A percentile compares a stretch with the other conserved stretches of the same genome.
phyloP scores from a whole-genome alignment of 2,113 vertebrate genomes.

The Zosterops hypoxanthus region DNA sequence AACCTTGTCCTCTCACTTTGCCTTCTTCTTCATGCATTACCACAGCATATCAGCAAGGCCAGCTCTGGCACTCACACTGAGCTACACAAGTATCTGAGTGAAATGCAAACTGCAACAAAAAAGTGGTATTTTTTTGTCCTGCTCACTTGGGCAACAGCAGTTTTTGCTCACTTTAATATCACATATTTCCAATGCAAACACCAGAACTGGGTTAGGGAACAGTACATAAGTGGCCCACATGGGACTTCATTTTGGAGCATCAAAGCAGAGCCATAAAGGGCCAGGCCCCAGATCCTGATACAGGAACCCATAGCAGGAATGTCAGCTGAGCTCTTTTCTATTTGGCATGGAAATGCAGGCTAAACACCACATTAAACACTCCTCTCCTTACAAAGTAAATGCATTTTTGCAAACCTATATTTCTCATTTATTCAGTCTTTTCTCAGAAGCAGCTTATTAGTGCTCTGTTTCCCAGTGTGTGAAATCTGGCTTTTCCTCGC shows the following conservation, averaged over 20 bases:
- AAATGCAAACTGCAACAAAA: background rate
- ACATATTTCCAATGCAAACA: background rate
- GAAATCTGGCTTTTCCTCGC: background rate
- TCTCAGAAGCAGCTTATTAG: background rate
- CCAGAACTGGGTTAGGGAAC: background rate
- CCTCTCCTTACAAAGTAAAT: background rate
- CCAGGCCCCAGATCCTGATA: background rate
- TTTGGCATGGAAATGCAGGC: background rate
- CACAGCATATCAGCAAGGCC: background rate
- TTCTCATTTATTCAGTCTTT: background rate
- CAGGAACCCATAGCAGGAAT: background rate
- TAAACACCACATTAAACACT: background rate
- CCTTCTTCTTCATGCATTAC: background rate
- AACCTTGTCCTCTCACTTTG: background rate
- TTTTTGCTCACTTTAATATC: background rate
- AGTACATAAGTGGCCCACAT: no score
- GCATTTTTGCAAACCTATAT: background rate
- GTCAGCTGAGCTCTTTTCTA: background rate
- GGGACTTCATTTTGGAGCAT: background rate
- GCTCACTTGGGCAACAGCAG: background rate
- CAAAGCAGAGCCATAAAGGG: background rate
- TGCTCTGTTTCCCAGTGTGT: background rate
- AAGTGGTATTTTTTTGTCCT: background rate
- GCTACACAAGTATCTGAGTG: rapidly evolving
- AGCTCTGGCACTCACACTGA: background rate